Percentiles rank a stretch among this genome's conserved stretches.
These are phyloP conservation scores for Drosophila asahinai DNA, from an alignment of 1,140 invertebrate genomes.

Conservation along the genomic window DNA sequence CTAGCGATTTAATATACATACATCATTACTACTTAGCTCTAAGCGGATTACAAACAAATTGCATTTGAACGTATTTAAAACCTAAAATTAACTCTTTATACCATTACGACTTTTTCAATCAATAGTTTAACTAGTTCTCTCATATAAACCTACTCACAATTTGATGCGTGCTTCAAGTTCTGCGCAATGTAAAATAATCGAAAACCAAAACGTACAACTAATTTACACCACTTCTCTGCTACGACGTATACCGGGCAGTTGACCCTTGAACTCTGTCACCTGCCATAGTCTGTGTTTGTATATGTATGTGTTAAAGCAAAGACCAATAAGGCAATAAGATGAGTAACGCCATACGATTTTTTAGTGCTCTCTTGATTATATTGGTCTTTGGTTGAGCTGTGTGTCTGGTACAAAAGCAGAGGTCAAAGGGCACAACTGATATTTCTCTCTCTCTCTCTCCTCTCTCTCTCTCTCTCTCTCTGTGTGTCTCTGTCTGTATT, in stretches of 20 bases:
- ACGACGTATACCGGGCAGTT: constrained; percentile 26
- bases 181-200: constrained; percentile 61
- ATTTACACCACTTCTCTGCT: constrained; percentile 27
- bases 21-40: constrained; percentile 63
- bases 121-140: constrained; percentile 73
- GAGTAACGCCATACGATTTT: too few species aligned
- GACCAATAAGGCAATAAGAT: too few species aligned
- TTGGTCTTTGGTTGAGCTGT: constrained; percentile 5
- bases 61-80: constrained; percentile 75
- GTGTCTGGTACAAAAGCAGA: constrained; percentile 62
- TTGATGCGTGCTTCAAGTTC: constrained; percentile 49
- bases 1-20: constrained; percentile 53
- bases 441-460: not conserved
- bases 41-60: constrained; percentile 76
- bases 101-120: constrained; percentile 50
- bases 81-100: constrained; percentile 52
- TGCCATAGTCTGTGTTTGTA: constrained; percentile 67
- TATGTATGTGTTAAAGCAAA: constrained; percentile 41
- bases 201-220: constrained; percentile 27
- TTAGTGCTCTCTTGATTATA: too few species aligned
- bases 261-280: constrained; percentile 39
- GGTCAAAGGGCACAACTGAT: constrained; percentile 23
- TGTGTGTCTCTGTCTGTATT: constrained; percentile 28
- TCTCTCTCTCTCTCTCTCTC: constrained; percentile 13
- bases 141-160: constrained; percentile 47